Base-by-base conservation (phyloP, 2,888 invertebrate species). In the Sphaeridia pumilis region DNA sequence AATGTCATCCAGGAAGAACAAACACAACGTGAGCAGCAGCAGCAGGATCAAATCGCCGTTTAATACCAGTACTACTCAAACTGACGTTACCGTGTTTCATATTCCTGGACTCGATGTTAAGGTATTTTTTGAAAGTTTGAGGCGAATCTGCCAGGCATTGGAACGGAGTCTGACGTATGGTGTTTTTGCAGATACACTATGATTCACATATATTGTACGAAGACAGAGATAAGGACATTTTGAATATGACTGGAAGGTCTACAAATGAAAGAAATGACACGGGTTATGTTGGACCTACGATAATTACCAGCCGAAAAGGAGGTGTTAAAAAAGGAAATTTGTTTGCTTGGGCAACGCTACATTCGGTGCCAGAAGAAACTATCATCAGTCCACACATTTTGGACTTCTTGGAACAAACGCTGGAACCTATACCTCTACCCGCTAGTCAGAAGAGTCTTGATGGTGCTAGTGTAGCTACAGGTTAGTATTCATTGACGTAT, bases 351-450 rank as follows among this genome's bases (percentile, higher is more conserved):
- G 84, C 94, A 77, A 94, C 93, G 2, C 73, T 98, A 59, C 93
- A 97, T 72, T 90, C 92, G 67, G 89, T 97, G 65, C 95, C 97
- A 0, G 93, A 90, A 69, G 95, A 97, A 73, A 97, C 97, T 25
- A 84, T 95, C 63, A 90, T 98, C 68, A 93, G 90, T 63, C 97
- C 98, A 0, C 92, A 93, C 67, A 87, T 98, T 64, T 76, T 98
- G 49, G 93, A 95, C 72, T 98, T 97, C 72, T 72, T 98, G 60
- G 97, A 98, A 69, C 95, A 95, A 72, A 93, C 94, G 0, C 72
- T 97, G 34, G 95, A 97, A 67, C 94, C 95, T 0, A 87, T 97
- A 67, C 93, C 94, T 0, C 77, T 71, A 34, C 66, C 68, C 28
- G 56, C 67, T n/a, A 50, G 52, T 31, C 62, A 62, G 34, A 60